A percentile compares a stretch with the other conserved stretches of the same genome.
Evolutionary conservation across 92 coral and sea anemone genomes (phyloP).

Genomic region (Hydrozoanthus gracilis): DNA sequence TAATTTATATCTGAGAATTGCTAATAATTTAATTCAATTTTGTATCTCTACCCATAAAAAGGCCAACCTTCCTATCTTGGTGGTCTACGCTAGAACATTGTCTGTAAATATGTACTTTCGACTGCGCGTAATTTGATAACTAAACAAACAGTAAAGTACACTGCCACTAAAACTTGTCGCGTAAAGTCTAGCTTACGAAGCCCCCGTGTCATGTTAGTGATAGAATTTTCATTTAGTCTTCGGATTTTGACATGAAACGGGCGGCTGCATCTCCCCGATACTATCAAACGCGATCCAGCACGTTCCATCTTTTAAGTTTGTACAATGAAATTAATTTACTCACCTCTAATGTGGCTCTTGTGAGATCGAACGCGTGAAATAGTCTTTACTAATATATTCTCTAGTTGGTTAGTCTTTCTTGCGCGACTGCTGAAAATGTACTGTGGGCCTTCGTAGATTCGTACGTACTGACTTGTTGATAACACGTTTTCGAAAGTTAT

Average conservation of each 20-base stretch:
- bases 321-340: slow-evolving; percentile 38
- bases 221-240: background rate
- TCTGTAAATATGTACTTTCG: slow-evolving; percentile 82
- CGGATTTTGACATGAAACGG: slow-evolving; percentile 33
- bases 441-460: slow-evolving; percentile 26
- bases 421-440: background rate
- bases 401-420: background rate
- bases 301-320: slow-evolving; percentile 36
- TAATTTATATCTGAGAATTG: background rate
- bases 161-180: background rate
- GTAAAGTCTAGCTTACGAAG: background rate
- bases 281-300: slow-evolving; percentile 19
- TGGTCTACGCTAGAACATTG: slow-evolving; percentile 11
- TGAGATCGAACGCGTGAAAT: slow-evolving; percentile 30
- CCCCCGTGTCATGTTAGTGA: background rate
- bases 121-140: slow-evolving; percentile 69
- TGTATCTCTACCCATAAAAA: background rate
- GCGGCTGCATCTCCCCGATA: slow-evolving; percentile 2
- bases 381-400: slow-evolving; percentile 9
- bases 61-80: background rate
- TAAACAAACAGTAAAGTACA: slow-evolving; percentile 62
- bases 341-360: slow-evolving; percentile 37
- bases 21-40: background rate
- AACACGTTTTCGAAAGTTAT: slow-evolving; percentile 74
- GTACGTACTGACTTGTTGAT: slow-evolving; percentile 31